Evolutionary conservation across 2,797 vertebrate genomes (phyloP), one percentile per base, ranked within the genome.

Genomic region (Mormyrus hasselquistii): DNA sequence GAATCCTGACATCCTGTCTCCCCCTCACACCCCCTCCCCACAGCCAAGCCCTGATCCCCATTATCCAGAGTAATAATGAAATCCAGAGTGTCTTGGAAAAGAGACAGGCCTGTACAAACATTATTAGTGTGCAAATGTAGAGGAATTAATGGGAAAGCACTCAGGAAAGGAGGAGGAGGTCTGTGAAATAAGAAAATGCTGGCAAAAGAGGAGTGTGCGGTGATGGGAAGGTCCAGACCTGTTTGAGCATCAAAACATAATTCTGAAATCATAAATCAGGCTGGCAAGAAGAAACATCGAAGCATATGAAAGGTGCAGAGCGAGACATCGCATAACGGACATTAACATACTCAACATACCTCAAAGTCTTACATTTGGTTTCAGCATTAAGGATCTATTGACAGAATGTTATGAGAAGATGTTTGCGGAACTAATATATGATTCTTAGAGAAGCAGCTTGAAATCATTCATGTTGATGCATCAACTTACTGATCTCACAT

Each of bases 111-210:
- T 91, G 90, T 5, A 90, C 94, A 95, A 96, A 96, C 94, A 93
- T 93, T 94, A 96, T 96, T 96, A 96, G 94, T 94, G 94, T 94
- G 94, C 94, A 96, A 96, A 96, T 94, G 94, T 93, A 91, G 90
- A 90, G 90, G 90, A 91, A 94, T 93, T 94, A 95, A 96, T 95
- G 94, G 95, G 94, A 94, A 96, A 95, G 94, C 94, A 94, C 93
- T 95, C 92, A 93, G 92, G 91, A 92, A 92, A 88, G 90, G 88
- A 91, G 87, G 92, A 47, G 92, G 90, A 87, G 90, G 88, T 92
- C 92, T 93, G 91, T 92, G 90, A 91, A 93, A 93, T 93, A 92
- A 92, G 91, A 92, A 93, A 90, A 92, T 91, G 90, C 88, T 29
- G 2, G 5, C 57, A 87, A 89, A 53, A 50, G 65, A 9, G 52